Evolutionary conservation across 2,113 vertebrate genomes (phyloP).

Genomic region (Seriola quinqueradiata): DNA sequence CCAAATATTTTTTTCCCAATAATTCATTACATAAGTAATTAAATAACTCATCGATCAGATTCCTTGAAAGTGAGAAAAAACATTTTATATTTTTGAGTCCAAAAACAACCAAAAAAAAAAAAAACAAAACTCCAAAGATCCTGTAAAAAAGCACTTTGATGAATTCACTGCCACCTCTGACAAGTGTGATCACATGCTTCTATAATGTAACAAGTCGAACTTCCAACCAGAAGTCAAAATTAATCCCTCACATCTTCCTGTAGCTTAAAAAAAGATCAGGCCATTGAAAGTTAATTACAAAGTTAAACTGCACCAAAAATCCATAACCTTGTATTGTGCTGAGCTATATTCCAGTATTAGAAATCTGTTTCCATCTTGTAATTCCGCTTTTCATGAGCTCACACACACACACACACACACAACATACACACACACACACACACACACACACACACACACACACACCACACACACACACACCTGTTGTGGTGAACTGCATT

Average conservation of each 20-base stretch:
- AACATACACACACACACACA: background rate
- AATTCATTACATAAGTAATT: slow-evolving; percentile 28
- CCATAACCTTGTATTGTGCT: background rate
- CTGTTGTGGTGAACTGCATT: slow-evolving; percentile 44
- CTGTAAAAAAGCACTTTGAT: slow-evolving; percentile 67
- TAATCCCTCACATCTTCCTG: background rate
- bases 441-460: slow-evolving; percentile 2
- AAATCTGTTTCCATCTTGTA: slow-evolving; percentile 33
- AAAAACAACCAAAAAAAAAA: slow-evolving; percentile 10
- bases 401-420: slow-evolving; percentile 11
- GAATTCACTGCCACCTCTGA: slow-evolving; percentile 61
- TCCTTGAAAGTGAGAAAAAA: slow-evolving; percentile 8
- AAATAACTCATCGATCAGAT: background rate
- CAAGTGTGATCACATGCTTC: slow-evolving; percentile 14
- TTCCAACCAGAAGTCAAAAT: background rate
- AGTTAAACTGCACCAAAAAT: background rate
- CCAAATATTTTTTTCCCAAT: slow-evolving; percentile 7
- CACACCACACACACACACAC: background rate
- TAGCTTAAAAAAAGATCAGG: background rate
- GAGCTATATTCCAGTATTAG: background rate
- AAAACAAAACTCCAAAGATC: slow-evolving; percentile 65
- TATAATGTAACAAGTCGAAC: slow-evolving; percentile 12
- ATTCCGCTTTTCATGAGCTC: slow-evolving; percentile 31
- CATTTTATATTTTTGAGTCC: slow-evolving; percentile 5
- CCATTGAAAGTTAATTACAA: background rate